Evolutionary conservation across 37 sponge, comb jelly and placozoan species (phyloP).

Genomic region (Theonella swinhoei): DNA sequence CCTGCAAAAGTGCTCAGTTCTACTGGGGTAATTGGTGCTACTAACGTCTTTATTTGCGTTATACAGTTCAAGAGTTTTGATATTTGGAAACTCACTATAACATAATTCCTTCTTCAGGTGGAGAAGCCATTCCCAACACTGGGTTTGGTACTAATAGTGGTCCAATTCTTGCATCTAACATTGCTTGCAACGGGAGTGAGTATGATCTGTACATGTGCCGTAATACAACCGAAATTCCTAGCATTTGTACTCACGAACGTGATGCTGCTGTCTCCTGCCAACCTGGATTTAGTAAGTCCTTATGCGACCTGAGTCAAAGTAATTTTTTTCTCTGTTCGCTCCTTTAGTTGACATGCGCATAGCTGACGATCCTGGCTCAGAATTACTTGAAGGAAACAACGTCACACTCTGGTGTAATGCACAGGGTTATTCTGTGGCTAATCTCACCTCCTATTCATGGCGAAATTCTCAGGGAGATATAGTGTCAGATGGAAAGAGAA

Average conservation of each 20-base stretch:
- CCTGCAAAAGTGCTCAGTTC: background rate
- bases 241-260: conserved; percentile 11
- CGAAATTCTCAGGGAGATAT: background rate
- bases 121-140: background rate
- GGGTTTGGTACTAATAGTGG: background rate
- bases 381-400: background rate
- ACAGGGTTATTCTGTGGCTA: background rate
- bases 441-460: background rate
- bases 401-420: conserved; percentile 12
- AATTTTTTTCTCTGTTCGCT: background rate
- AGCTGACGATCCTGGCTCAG: background rate
- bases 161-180: background rate
- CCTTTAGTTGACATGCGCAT: background rate
- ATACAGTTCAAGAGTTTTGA: background rate
- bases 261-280: conserved; percentile 12
- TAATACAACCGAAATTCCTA: background rate
- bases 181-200: conserved; percentile 4
- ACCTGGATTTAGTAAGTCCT: background rate
- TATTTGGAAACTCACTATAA: background rate
- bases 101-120: background rate
- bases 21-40: conserved; percentile 12
- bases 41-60: background rate
- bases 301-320: too few relatives aligned
- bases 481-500: background rate
- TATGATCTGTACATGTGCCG: background rate